Evolutionary conservation across 2,113 vertebrate genomes (phyloP).

Genomic region (Raja brachyura): DNA sequence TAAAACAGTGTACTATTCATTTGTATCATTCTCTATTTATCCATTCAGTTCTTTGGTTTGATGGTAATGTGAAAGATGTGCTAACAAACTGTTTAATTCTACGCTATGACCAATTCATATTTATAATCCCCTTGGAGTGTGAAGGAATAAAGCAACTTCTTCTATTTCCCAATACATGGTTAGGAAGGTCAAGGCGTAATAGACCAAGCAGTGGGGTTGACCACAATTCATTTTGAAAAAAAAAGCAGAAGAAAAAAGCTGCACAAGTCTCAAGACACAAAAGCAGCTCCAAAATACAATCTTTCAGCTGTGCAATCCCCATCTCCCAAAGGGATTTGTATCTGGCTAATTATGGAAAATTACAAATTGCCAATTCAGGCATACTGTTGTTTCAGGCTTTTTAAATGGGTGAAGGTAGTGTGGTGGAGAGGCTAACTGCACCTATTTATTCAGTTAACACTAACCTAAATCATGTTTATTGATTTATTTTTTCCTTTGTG

Average conservation of each 20-base stretch:
- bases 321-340: slow-evolving; percentile 27
- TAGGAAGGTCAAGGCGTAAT: neutral
- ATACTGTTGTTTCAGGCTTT: slow-evolving; percentile 21
- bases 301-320: slow-evolving; percentile 27
- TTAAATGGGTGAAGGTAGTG: neutral
- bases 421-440: neutral
- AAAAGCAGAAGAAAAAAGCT: neutral
- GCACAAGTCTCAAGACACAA: neutral
- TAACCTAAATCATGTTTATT: neutral
- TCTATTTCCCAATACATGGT: neutral
- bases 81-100: neutral
- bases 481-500: neutral
- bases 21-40: neutral
- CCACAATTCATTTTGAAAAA: neutral
- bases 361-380: slow-evolving; percentile 20
- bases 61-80: neutral
- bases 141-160: neutral
- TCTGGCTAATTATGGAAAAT: slow-evolving; percentile 33
- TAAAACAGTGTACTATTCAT: neutral
- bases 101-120: neutral
- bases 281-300: slow-evolving; percentile 32
- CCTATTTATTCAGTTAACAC: neutral
- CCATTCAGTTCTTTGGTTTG: neutral
- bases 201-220: neutral
- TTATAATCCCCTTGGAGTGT: neutral